Evolutionary conservation across 2,797 vertebrate species (phyloP).

Genomic region (Arrhamphus sclerolepis): DNA sequence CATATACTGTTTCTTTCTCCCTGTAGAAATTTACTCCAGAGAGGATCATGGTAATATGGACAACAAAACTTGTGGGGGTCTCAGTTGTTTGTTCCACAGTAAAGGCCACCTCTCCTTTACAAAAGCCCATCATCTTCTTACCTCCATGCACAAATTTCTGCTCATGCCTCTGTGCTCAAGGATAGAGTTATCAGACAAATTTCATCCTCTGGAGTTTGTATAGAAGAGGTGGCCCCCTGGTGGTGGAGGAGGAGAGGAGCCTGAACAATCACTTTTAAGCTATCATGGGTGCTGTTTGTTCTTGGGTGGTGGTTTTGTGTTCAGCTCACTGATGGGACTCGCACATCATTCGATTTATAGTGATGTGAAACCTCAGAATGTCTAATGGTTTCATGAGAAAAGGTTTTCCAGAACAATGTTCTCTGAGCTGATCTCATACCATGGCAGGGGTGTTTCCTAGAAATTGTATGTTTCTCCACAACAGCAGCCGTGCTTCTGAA

Average conservation of each 20-base stretch:
- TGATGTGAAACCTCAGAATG: neutral
- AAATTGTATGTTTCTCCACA: slow-evolving; percentile 9
- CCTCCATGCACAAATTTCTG: neutral
- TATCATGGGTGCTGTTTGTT: neutral
- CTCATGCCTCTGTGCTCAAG: slow-evolving; percentile 3
- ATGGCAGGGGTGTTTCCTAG: slow-evolving; percentile 6
- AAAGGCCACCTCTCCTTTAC: slow-evolving; percentile 60
- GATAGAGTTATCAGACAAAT: neutral
- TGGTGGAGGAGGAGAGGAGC: slow-evolving; percentile 55
- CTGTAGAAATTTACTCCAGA: slow-evolving; percentile 78
- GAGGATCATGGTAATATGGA: slow-evolving; percentile 72
- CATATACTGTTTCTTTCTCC: slow-evolving; percentile 50
- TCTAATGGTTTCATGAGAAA: slow-evolving; percentile 3
- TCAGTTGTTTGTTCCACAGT: slow-evolving; percentile 33
- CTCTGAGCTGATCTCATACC: slow-evolving; percentile 49
- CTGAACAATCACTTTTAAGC: slow-evolving; percentile 5
- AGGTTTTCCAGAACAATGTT: no score
- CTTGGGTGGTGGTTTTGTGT: slow-evolving; percentile 38
- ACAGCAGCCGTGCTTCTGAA: slow-evolving; percentile 12
- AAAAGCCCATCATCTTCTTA: neutral
- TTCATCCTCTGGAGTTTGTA: slow-evolving; percentile 35
- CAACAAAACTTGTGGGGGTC: slow-evolving; percentile 40
- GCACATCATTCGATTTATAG: neutral
- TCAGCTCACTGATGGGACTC: slow-evolving; percentile 47
- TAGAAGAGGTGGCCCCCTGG: slow-evolving; percentile 77